Evolutionary conservation across 2,888 invertebrate genomes (phyloP), one percentile per base, ranked within the genome.

Genomic region (Creontiades dilutus): DNA sequence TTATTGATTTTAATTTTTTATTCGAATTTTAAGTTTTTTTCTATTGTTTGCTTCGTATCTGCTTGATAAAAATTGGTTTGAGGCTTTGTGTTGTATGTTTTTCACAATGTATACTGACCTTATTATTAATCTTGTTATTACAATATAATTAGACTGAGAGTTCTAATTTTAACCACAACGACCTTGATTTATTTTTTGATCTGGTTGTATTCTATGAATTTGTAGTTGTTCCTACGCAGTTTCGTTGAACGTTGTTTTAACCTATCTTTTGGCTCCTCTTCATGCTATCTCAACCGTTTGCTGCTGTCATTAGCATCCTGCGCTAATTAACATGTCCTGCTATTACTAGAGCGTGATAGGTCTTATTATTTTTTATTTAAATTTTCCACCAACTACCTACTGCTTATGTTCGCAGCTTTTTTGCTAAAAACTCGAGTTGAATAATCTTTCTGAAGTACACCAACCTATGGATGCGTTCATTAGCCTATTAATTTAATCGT

Each of bases 1-100:
- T 76, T 55, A 28, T 76, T 78, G 27, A 48, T 48, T 88, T 78
- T 78, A 55, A 78, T 85, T 85, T 85, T 78, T 78, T 55, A 52
- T 52, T 78, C 28, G 37, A 80, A 48, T 78, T 75, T 55, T 75
- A 61, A 61, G 37, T 61, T 85, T 28, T 61, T 57, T 86, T 82
- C 19, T 85, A 57, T 85, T 19, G 28, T 86, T 88, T 78, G 52
- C 78, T 78, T 88, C 78, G 61, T 61, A 57, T 27, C 57, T 55
- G 37, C 28, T 85, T 85, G 52, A 37, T 52, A 5, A 27, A 27
- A 7, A 27, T 85, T 85, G 48, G 19, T 85, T 57, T 57, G 57
- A 52, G 82, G 13, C 12, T 37, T 52, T 68, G 37, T 37, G 37
- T 37, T 37, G 55, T 84, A 57, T 48, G 81, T 52, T 75, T 75